A percentile compares a stretch with the other conserved stretches of the same genome.
These are phyloP conservation scores for Melieria omissa DNA, from an alignment of 2,888 invertebrate species.

Conservation along the genomic window DNA sequence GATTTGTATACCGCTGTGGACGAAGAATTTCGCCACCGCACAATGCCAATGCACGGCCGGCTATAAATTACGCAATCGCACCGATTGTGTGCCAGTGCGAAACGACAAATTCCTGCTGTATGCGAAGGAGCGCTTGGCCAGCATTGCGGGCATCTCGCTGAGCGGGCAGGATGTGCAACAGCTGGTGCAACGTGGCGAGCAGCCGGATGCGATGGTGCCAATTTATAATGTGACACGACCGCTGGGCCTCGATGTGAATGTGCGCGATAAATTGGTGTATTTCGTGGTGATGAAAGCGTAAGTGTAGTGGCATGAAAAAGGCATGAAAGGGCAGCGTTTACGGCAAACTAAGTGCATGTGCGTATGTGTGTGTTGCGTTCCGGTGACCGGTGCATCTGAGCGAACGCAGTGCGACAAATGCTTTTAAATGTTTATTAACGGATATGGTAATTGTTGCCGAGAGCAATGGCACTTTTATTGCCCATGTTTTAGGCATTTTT, in stretches of 20 bases:
- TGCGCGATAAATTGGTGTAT: conserved; percentile 71
- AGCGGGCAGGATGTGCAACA: conserved; percentile 55
- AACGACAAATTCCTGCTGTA: conserved; percentile 75
- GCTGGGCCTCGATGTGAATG: conserved; percentile 77
- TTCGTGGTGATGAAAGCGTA: conserved; percentile 71
- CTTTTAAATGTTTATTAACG: too few relatives aligned
- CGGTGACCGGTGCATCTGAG: too few relatives aligned
- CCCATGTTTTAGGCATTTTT: too few relatives aligned
- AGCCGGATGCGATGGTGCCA: conserved; percentile 74
- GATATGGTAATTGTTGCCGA: too few relatives aligned
- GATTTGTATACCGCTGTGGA: conserved; percentile 78
- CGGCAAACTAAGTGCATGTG: background rate
- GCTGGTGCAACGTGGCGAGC: conserved; percentile 49
- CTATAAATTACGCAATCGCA: conserved; percentile 71
- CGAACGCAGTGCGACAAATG: too few relatives aligned
- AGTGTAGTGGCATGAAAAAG: conserved; percentile 31
- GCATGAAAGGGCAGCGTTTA: background rate
- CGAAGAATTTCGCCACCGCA: conserved; percentile 69
- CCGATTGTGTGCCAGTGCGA: conserved; percentile 72
- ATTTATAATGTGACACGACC: conserved; percentile 76
- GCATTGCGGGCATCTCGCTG: conserved; percentile 75
- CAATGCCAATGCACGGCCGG: conserved; percentile 81
- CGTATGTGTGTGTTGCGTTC: background rate
- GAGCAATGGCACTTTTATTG: too few relatives aligned
- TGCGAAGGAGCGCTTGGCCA: conserved; percentile 75